These are phyloP conservation scores for Chionis minor DNA, from an alignment of 2,113 vertebrate genomes.

Conservation along the genomic window DNA sequence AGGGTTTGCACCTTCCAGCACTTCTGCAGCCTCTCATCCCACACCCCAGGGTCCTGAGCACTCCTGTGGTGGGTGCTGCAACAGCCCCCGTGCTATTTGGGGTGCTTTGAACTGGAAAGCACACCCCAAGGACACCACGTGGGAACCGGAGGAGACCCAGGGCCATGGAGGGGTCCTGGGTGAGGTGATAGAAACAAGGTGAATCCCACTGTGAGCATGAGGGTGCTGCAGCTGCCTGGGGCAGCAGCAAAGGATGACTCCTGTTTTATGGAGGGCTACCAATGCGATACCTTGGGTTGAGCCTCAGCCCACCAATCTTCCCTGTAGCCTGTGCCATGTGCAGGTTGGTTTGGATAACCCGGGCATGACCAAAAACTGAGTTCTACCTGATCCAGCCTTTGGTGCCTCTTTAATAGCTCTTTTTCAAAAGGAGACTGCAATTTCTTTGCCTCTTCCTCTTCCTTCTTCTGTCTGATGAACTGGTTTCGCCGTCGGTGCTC, in stretches of 20 bases:
- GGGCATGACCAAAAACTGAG: neutral
- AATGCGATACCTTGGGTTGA: neutral
- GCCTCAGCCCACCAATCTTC: neutral
- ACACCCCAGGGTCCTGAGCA: neutral
- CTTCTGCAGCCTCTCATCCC: neutral
- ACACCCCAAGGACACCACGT: neutral
- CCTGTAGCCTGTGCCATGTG: neutral
- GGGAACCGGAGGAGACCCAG: neutral
- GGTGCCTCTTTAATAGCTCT: slow-evolving; percentile 88
- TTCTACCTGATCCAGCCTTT: slow-evolving; percentile 88
- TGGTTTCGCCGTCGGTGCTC: slow-evolving; percentile 91
- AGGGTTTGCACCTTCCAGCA: neutral
- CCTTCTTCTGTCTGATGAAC: slow-evolving; percentile 85
- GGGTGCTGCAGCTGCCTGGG: neutral
- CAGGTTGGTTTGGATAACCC: neutral
- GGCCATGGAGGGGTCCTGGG: neutral
- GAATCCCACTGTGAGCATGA: neutral
- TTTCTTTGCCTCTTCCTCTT: slow-evolving; percentile 88
- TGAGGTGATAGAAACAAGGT: fast-evolving
- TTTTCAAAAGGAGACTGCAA: slow-evolving; percentile 91
- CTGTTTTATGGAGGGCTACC: neutral
- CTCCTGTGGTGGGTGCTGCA: neutral
- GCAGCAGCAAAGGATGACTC: neutral
- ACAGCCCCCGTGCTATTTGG: neutral
- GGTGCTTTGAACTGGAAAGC: neutral